Percentiles rank a stretch among this genome's conserved stretches.
These are phyloP conservation scores for Cinara cedri DNA, from an alignment of 2,888 invertebrate species.

Conservation along the genomic window DNA sequence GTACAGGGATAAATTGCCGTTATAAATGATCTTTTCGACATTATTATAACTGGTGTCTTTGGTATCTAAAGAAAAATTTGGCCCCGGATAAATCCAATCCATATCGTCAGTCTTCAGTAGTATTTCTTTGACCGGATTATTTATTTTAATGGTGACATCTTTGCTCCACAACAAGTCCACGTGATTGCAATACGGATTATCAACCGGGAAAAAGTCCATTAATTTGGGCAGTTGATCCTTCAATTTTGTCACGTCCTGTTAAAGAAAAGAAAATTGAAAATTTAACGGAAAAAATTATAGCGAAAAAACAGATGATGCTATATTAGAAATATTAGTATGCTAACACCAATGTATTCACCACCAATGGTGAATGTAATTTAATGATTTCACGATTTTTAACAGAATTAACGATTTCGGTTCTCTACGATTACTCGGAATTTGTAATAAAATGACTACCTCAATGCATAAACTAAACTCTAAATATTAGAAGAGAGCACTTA, in stretches of 20 bases:
- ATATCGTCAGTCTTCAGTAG: conserved; percentile 14
- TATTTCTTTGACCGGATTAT: conserved; percentile 4
- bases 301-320: too few relatives aligned
- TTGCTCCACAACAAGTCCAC: conserved; percentile 71
- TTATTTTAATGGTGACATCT: background rate
- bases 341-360: too few relatives aligned
- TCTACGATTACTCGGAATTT: too few relatives aligned
- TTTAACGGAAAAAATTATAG: background rate
- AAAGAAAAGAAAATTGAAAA: too few relatives aligned
- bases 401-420: too few relatives aligned
- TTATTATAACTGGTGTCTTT: too few relatives aligned
- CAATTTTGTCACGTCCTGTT: conserved; percentile 68
- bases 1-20: background rate
- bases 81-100: conserved; percentile 14
- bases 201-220: conserved; percentile 66
- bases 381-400: too few relatives aligned
- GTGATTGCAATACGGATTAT: conserved; percentile 70
- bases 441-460: too few relatives aligned
- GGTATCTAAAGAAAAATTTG: background rate
- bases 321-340: too few relatives aligned
- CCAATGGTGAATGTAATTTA: too few relatives aligned
- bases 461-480: too few relatives aligned
- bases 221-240: conserved; percentile 66
- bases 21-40: background rate
- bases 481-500: too few relatives aligned